Evolutionary conservation across 2,113 vertebrate genomes (phyloP).

Genomic region (Labeo catla): DNA sequence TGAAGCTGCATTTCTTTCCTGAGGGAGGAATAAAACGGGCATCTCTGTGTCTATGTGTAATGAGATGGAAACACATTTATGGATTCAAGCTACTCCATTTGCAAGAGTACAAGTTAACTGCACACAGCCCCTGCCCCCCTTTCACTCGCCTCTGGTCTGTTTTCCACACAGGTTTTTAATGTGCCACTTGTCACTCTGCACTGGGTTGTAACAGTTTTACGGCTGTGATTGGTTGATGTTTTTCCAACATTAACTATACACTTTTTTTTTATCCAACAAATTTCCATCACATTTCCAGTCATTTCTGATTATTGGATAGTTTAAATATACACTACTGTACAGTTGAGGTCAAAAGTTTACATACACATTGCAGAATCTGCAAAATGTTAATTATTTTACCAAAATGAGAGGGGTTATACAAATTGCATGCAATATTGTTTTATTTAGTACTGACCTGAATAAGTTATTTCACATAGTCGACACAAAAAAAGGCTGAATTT

Average conservation of each 20-base stretch:
- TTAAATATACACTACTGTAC: no score
- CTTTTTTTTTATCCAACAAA: not conserved
- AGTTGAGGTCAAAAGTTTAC: no score
- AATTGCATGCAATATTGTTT: no score
- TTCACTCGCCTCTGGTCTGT: slow-evolving; percentile 35
- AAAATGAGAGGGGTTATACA: no score
- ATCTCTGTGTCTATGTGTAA: slow-evolving; percentile 57
- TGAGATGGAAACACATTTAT: slow-evolving; percentile 61
- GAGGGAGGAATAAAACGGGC: slow-evolving; percentile 35
- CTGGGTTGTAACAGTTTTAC: not conserved
- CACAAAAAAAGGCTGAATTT: no score
- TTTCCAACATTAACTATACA: not conserved
- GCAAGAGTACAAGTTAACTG: slow-evolving; percentile 65
- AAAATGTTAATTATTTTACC: no score
- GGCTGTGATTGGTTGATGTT: not conserved
- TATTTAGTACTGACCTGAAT: no score
- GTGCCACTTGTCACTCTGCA: not conserved
- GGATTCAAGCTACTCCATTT: slow-evolving; percentile 27
- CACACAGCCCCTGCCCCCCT: slow-evolving; percentile 52
- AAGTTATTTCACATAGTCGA: no score
- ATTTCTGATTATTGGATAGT: not conserved
- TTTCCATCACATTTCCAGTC: not conserved
- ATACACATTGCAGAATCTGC: no score
- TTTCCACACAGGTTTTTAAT: slow-evolving; percentile 28
- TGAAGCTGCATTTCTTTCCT: not conserved